phyloP scores from a whole-genome alignment of 1,140 invertebrate species.

The Macrosteles quadrilineatus region DNA sequence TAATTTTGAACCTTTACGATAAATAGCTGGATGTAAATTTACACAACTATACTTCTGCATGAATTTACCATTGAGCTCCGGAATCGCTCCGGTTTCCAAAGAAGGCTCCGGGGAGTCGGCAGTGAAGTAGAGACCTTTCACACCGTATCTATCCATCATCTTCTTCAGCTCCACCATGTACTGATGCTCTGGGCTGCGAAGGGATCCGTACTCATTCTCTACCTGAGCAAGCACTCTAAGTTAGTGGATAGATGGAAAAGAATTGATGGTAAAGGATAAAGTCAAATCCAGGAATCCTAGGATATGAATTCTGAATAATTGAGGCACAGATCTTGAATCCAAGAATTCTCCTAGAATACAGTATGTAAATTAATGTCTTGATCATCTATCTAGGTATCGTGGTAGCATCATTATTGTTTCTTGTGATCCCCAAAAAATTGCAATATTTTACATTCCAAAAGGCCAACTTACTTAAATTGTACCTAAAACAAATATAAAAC shows the following conservation, averaged over 20 bases:
- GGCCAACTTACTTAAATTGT: no score
- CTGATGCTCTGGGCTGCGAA: conserved; percentile 45
- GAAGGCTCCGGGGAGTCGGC: conserved; percentile 51
- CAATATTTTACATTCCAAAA: no score
- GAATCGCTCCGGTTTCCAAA: not conserved
- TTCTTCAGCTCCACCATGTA: conserved; percentile 54
- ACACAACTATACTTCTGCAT: no score
- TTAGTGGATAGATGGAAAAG: conserved; percentile 34
- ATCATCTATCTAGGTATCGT: no score
- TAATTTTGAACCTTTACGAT: no score
- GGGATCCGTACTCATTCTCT: conserved; percentile 61
- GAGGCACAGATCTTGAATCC: not conserved
- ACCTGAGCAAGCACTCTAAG: conserved; percentile 50
- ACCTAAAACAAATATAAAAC: no score
- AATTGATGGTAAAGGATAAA: not conserved
- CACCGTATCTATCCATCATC: conserved; percentile 47
- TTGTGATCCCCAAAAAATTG: no score
- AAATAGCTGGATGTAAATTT: no score
- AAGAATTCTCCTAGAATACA: no score
- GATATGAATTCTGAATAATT: not conserved
- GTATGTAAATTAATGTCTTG: no score
- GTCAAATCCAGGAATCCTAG: conserved; percentile 9
- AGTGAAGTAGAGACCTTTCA: conserved; percentile 55
- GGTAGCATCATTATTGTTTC: no score
- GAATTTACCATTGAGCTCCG: not conserved